Percentiles rank a stretch among this genome's conserved stretches.
Evolutionary conservation across 2,888 invertebrate species (phyloP).

Genomic region (Dynastes hyllus): DNA sequence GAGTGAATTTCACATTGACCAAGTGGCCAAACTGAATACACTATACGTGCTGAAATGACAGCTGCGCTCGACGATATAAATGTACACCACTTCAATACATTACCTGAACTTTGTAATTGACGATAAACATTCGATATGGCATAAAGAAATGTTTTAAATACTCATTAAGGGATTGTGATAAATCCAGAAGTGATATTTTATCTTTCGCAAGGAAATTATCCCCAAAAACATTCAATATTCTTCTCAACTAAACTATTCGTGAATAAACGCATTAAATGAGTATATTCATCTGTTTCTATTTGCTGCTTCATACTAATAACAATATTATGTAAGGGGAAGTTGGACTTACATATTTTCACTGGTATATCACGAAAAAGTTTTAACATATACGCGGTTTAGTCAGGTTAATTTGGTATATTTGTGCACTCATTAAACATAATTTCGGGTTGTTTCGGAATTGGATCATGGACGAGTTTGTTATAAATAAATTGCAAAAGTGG

Average conservation of each 20-base stretch:
- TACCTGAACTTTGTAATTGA: constrained; percentile 39
- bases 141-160: constrained; percentile 30
- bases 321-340: constrained; percentile 49
- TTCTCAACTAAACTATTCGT: constrained; percentile 32
- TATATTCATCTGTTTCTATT: constrained; percentile 28
- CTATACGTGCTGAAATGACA: too few species aligned
- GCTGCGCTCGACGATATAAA: too few species aligned
- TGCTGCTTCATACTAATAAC: constrained; percentile 24
- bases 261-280: constrained; percentile 29
- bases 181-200: constrained; percentile 9
- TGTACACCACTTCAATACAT: constrained; percentile 7
- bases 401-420: too few species aligned
- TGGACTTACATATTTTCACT: constrained; percentile 47
- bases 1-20: too few species aligned
- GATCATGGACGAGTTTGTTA: too few species aligned
- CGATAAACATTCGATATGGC: constrained; percentile 30
- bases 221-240: constrained; percentile 51
- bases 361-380: too few species aligned
- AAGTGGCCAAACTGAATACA: too few species aligned
- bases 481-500: too few species aligned
- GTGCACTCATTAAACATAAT: too few species aligned
- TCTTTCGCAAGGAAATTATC: constrained; percentile 20
- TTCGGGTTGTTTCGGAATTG: too few species aligned
- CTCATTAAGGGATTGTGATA: constrained; percentile 29
- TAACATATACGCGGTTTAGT: too few species aligned